Evolutionary conservation across 2,888 invertebrate genomes (phyloP), one percentile per base, ranked within the genome.

Genomic region (Synergus itoensis): DNA sequence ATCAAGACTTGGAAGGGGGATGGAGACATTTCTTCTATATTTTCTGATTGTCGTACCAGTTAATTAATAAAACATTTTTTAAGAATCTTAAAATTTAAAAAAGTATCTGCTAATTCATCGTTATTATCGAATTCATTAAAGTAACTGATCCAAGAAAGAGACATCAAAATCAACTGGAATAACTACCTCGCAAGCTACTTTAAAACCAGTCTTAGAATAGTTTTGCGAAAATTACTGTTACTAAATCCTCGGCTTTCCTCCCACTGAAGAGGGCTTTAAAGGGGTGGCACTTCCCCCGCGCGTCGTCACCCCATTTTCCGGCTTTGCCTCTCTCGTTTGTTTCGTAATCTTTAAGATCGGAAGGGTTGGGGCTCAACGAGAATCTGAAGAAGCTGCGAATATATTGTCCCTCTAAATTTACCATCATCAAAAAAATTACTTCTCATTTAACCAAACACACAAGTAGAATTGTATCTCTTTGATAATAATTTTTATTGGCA

Each of bases 331-430:
- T 90, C 90, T 89, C 91, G 90, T 91, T 92, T 91, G 90, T 91
- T 91, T 90, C 91, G 89, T 91, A 92, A 92, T 91, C 91, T 92
- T 92, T 91, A 92, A 91, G 91, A 92, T 91, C 91, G 90, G 86
- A 91, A 91, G 91, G 91, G 91, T 91, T 91, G 86, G 81, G 84
- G 79, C 81, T 62, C 76, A 77, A 76, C 80, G 84, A 85, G 85
- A 84, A 86, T 82, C 83, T 77, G 69, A 69, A 53, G 28, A 5
- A 78, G 78, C 85, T 28, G 90, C 14, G 80, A 87, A 91, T 86
- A 82, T 89, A 88, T 90, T 90, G 91, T 89, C 91, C 43, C 64
- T n/a, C n/a, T 4, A 67, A 12, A 67, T 57, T 36, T 28, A 14
- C 28, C 4, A 0, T 28, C n/a, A 36, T 0, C 14, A 28, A 36